Evolutionary conservation across 2,797 vertebrate species (phyloP), one percentile per base, ranked within the genome.

Genomic region (Sylvilagus floridanus): DNA sequence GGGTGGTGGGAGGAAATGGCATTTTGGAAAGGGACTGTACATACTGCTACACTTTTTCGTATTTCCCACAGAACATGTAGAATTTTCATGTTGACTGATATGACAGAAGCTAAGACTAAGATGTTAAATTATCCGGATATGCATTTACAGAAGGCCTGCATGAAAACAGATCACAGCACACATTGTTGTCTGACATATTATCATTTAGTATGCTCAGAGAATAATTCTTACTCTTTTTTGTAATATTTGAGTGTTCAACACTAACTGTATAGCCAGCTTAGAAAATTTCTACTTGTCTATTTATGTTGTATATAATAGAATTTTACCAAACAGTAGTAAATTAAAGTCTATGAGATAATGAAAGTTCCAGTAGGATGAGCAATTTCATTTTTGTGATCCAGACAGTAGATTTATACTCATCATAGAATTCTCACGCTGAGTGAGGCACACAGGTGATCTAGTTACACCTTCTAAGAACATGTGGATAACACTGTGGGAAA

Each of bases 31-130:
- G 32, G 57, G 77, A 82, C 2, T 84, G 11, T 9, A 87, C 83
- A 79, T 54, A 62, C 5, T 72, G n/a, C 5, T 50, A 26, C 42
- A 50, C 11, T 62, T 90, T 93, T 76, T 87, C 32, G 83, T 85
- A 92, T n/a, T 89, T 93, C 21, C 12, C 66, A 92, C 24, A 93
- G 35, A 89, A 94, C 22, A 93, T 72, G n/a, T 60, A 95, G 37
- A 96, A 79, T 91, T 88, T 93, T 77, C 89, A 54, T 92, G 91
- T 71, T 96, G 57, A 91, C 87, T 87, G 24, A 86, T n/a, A 54
- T 83, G n/a, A 71, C 21, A 26, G 47, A 86, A 85, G 7, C 16
- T 86, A 92, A 90, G 47, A 83, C 37, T 83, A 78, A 72, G 24
- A 91, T 88, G 13, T 79, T 21, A 88, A 11, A 79, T 83, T 90